Percentiles rank a stretch among this genome's conserved stretches.
phyloP scores from a whole-genome alignment of 2,888 invertebrate genomes.

The Drosophila mercatorum region DNA sequence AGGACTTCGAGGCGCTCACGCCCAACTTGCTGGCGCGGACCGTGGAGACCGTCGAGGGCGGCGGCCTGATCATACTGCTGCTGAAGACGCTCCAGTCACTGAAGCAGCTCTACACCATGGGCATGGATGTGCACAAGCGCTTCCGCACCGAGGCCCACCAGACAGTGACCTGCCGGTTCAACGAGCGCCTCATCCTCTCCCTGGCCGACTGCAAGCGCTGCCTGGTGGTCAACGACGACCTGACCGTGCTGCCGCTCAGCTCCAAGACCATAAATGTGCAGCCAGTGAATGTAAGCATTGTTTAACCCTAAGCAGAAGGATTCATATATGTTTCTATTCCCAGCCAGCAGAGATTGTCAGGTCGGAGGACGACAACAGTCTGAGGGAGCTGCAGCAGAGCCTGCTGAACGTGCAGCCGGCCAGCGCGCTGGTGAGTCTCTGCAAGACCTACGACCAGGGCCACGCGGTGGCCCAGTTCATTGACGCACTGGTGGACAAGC shows the following conservation, averaged over 20 bases:
- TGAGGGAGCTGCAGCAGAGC: constrained; percentile 91
- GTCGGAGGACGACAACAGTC: constrained; percentile 86
- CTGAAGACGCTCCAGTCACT: constrained; percentile 94
- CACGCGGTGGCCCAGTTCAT: constrained; percentile 96
- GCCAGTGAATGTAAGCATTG: constrained; percentile 86
- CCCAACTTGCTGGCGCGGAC: constrained; percentile 98
- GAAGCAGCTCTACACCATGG: constrained; percentile 97
- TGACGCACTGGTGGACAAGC: constrained; percentile 97
- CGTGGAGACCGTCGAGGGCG: constrained; percentile 99
- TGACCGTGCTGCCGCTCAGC: constrained; percentile 96
- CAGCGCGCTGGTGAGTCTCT: constrained; percentile 93
- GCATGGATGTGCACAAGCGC: constrained; percentile 99
- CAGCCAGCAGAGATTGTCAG: constrained; percentile 81
- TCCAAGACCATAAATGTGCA: constrained; percentile 93
- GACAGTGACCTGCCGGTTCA: constrained; percentile 96
- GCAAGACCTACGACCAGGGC: constrained; percentile 97
- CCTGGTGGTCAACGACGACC: constrained; percentile 96
- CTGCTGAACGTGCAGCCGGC: constrained; percentile 96
- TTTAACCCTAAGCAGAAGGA: too few species aligned
- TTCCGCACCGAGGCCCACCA: constrained; percentile 96
- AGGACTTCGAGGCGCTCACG: constrained; percentile 99
- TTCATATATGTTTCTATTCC: not conserved
- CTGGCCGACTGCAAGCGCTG: constrained; percentile 94
- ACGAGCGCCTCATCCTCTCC: constrained; percentile 97
- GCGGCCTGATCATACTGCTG: constrained; percentile 95